Conservation (phyloP, 1,140 invertebrate species). For the Neotoxoptera formosana region DNA sequence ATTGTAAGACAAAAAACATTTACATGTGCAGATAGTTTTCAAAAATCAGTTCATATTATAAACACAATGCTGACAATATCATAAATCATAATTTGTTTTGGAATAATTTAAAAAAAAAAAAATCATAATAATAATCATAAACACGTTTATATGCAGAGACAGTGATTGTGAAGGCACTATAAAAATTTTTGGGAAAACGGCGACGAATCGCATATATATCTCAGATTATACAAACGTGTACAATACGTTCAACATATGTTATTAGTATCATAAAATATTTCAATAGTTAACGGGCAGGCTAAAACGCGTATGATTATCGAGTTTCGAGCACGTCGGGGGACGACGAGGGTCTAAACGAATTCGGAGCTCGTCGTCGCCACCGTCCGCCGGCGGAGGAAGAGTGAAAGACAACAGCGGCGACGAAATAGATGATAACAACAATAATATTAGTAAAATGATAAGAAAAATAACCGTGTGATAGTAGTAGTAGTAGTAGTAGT, state of each 20-base stretch:
- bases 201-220: background rate
- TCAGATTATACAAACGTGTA: background rate
- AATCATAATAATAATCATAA: background rate
- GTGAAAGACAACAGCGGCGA: background rate
- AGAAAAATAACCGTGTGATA: slow-evolving; percentile 11
- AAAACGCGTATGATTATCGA: background rate
- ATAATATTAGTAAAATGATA: slow-evolving; percentile 10
- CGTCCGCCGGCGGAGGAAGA: background rate
- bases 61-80: slow-evolving; percentile 38
- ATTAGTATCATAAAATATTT: background rate
- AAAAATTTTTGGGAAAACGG: background rate
- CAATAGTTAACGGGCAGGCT: background rate
- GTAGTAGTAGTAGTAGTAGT: slow-evolving; percentile 35
- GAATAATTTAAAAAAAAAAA: slow-evolving; percentile 20
- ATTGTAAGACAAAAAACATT: background rate
- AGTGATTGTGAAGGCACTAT: background rate
- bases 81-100: slow-evolving; percentile 9
- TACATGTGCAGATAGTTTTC: background rate
- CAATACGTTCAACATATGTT: slow-evolving; percentile 2
- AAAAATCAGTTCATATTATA: slow-evolving; percentile 53
- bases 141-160: background rate
- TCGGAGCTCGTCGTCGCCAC: background rate
- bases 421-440: background rate
- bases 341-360: background rate
- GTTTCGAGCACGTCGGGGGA: background rate